A percentile compares a stretch with the other conserved stretches of the same genome.
Conservation (phyloP, 2,888 invertebrate genomes). For the Eurytoma adleriae region DNA sequence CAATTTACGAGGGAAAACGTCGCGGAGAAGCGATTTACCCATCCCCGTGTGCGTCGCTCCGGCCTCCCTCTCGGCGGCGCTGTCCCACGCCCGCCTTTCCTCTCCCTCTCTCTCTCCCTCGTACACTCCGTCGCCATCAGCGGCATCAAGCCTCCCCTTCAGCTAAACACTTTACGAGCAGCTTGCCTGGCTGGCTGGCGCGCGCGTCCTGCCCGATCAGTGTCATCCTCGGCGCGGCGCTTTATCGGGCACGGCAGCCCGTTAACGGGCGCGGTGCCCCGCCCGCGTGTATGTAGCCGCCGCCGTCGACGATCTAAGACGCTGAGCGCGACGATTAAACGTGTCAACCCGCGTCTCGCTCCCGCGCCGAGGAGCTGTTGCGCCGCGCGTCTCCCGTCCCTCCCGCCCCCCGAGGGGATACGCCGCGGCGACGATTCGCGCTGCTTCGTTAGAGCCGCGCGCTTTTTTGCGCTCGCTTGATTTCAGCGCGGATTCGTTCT, state of each 20-base stretch:
- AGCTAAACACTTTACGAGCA: constrained; percentile 76
- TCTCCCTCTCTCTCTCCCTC: constrained; percentile 47
- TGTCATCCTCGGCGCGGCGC: constrained; percentile 70
- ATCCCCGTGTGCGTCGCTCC: constrained; percentile 47
- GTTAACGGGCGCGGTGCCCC: constrained; percentile 67
- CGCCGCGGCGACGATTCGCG: not conserved
- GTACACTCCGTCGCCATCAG: constrained; percentile 49
- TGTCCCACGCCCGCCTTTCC: constrained; percentile 2
- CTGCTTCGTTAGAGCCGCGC: constrained; percentile 34
- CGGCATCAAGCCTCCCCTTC: constrained; percentile 71
- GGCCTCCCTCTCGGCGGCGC: not conserved
- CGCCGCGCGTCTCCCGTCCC: too few relatives aligned
- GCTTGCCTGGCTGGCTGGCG: constrained; percentile 68
- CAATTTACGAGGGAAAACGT: constrained; percentile 40
- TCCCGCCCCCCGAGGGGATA: constrained; percentile 9
- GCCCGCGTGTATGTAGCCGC: not conserved
- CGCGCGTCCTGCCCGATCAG: constrained; percentile 73
- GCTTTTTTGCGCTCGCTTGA: not conserved
- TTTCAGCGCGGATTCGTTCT: not conserved
- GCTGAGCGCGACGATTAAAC: constrained; percentile 60
- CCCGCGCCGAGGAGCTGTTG: constrained; percentile 50
- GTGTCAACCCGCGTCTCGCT: constrained; percentile 58
- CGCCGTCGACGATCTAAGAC: constrained; percentile 41
- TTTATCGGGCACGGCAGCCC: constrained; percentile 74
- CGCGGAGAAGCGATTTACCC: constrained; percentile 57